These are phyloP conservation scores for Aplocera efformata DNA, from an alignment of 2,888 invertebrate species.

Conservation along the genomic window DNA sequence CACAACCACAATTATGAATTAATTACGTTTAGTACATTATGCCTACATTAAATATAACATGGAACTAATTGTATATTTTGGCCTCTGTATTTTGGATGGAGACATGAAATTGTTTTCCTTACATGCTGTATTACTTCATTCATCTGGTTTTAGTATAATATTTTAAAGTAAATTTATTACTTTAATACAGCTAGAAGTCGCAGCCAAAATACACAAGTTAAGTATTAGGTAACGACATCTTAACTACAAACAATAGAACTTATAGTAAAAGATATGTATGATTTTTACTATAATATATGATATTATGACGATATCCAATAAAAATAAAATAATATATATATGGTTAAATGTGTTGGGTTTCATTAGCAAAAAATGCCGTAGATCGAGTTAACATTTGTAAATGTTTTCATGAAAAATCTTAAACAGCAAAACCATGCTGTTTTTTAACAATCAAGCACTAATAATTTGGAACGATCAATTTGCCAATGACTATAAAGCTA, in stretches of 20 bases:
- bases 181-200: constrained; percentile 21
- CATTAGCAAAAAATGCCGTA: too few relatives aligned
- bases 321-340: constrained; percentile 16
- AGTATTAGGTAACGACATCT: constrained; percentile 20
- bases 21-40: constrained; percentile 36
- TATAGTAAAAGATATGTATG: constrained; percentile 74
- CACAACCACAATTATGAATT: constrained; percentile 71
- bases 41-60: constrained; percentile 31
- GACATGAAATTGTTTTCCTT: not conserved
- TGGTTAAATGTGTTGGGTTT: too few relatives aligned
- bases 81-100: constrained; percentile 10
- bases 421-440: constrained; percentile 1
- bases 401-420: too few relatives aligned
- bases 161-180: constrained; percentile 1
- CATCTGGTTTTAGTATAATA: too few relatives aligned
- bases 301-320: constrained; percentile 13
- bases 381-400: too few relatives aligned
- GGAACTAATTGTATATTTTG: constrained; percentile 23
- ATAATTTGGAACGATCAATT: not conserved
- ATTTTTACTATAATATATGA: constrained; percentile 26
- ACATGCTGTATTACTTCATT: too few relatives aligned
- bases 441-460: constrained; percentile 6
- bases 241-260: constrained; percentile 49
- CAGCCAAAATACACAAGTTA: constrained; percentile 39
- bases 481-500: constrained; percentile 1